Evolutionary conservation across 2,113 vertebrate genomes (phyloP), one percentile per base, ranked within the genome.

Genomic region (Eidolon helvum): DNA sequence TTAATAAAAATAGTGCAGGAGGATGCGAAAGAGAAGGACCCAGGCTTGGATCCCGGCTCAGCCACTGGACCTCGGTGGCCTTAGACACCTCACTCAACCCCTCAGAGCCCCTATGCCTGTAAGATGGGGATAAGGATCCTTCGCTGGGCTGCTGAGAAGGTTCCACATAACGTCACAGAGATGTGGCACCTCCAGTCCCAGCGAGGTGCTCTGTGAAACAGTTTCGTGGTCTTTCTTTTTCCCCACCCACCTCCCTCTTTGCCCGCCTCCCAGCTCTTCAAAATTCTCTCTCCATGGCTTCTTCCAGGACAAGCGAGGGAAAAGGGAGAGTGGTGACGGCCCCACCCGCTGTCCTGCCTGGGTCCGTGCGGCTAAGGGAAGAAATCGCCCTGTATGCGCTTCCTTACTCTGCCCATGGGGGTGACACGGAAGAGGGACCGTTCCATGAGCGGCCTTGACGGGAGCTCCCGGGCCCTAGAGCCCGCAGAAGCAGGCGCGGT

Each of bases 251-350:
- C 28, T 38, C 35, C 72, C 26, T 24, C 68, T 14, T 16, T 35
- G 66, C 15, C 66, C 30, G 14, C n/a, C 59, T 45, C 38, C 38
- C 59, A 53, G 43, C 28, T 79, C 63, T 35, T 35, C n/a, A 30
- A 16, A 55, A 24, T 7, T 28, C 93, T 69, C 80, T 53, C 48
- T 43, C 72, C 24, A 1, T 0, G 24, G 30, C 22, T 7, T 45
- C 55, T 55, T 57, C 57, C 33, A 5, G 22, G 40, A 61, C 26
- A 22, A 57, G 30, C 10, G 1, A 0, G 3, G 11, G 65, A 24
- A 11, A 7, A 10, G 35, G 69, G 40, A 8, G n/a, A n/a, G 12
- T 0, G 2, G 35, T 48, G 10, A 6, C 2, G 22, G 1, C 14
- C 48, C 45, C 45, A 4, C 45, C 12, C 45, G 14, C 48, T 50